Evolutionary conservation across 2,888 invertebrate species (phyloP).

Genomic region (Hyposoter didymator): DNA sequence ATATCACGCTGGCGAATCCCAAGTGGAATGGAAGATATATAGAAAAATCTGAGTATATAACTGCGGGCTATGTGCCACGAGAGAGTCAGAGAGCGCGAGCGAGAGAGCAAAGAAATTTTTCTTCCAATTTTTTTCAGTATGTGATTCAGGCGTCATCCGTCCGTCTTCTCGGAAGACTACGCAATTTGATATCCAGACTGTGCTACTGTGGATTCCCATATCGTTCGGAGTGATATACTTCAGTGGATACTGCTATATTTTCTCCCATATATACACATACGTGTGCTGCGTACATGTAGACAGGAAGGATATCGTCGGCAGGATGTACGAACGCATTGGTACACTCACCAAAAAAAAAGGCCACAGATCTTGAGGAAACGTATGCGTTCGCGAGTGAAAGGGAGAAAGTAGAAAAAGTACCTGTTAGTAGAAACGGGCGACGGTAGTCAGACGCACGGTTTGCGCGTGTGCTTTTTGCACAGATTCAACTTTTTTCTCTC

Average conservation of each 20-base stretch:
- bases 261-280: constrained; percentile 2
- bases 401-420: constrained; percentile 44
- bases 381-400: constrained; percentile 56
- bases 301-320: constrained; percentile 51
- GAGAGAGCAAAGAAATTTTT: constrained; percentile 25
- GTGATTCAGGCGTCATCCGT: constrained; percentile 75
- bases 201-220: constrained; percentile 58
- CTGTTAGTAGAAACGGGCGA: constrained; percentile 50
- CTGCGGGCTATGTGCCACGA: constrained; percentile 33
- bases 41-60: constrained; percentile 47
- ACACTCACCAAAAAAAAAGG: not conserved
- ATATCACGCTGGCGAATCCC: constrained; percentile 56
- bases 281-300: not conserved
- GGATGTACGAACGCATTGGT: constrained; percentile 46
- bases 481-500: constrained; percentile 15
- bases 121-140: constrained; percentile 77
- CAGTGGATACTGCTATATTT: constrained; percentile 40
- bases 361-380: constrained; percentile 29
- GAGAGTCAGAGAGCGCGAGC: constrained; percentile 20
- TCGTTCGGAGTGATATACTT: constrained; percentile 52
- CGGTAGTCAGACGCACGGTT: constrained; percentile 64
- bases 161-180: constrained; percentile 80
- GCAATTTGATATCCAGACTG: constrained; percentile 79
- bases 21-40: constrained; percentile 37
- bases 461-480: constrained; percentile 12